Base-by-base conservation (phyloP, 2,888 invertebrate species). In the Erebia ligea region DNA sequence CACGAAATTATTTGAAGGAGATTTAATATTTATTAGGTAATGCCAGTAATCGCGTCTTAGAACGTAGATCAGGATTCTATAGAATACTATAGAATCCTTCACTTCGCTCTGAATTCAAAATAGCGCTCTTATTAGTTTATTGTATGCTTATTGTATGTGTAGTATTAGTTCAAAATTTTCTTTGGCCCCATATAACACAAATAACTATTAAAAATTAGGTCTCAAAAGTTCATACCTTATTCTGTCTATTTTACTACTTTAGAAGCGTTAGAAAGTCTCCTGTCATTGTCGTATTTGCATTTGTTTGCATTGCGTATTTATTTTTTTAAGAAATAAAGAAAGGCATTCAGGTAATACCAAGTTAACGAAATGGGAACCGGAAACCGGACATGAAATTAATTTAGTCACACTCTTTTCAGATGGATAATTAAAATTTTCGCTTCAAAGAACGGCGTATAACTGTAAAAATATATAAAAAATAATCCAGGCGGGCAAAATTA, bases 401-500 rank as follows among this genome's bases (percentile, higher is more conserved):
- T 72, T 63, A 58, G 67, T 67, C 63, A 72, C 67, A 69, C 69
- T 69, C 67, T 57, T 67, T 72, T 69, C 56, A 59, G 62, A 72
- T 69, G 69, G 67, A 70, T 73, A 73, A 73, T 70, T 73, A 54
- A 73, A 73, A 73, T 70, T 70, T 70, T 73, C 62, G 68, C 66
- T 19, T 68, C 70, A 63, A 57, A 68, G 62, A 66, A 70, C 62
- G 68, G 68, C 68, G 62, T 66, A n/a, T n/a, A 68, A 68, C 67
- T 61, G 68, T 68, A 70, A 76, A 70, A 67, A 58, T 58, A 64
- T 72, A 77, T 81, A 80, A 77, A 70, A 79, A 76, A 82, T 82
- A 86, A 87, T 83, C 81, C 82, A 82, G 79, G 79, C 79, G 74
- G 81, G 78, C 84, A 86, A 85, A 88, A 87, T 84, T 87, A 86